A percentile compares a stretch with the other conserved stretches of the same genome.
These are phyloP conservation scores for Oreochromis tanganicae DNA, from an alignment of 2,113 vertebrate genomes.

Conservation along the genomic window DNA sequence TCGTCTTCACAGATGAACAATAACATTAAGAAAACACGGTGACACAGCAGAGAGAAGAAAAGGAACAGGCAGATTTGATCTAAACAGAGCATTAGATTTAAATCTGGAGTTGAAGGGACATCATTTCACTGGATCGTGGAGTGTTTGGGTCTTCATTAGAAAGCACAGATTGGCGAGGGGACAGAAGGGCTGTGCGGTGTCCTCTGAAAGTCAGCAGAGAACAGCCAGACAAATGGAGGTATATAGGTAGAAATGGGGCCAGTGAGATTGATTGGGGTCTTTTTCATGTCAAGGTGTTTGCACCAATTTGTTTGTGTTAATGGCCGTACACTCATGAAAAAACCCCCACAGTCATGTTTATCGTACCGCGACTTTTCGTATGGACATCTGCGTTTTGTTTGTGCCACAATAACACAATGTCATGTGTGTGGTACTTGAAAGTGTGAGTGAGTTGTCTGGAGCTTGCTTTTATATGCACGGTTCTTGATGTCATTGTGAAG, in stretches of 20 bases:
- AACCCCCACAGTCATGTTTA: not conserved
- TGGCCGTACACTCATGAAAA: not conserved
- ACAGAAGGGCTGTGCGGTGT: not conserved
- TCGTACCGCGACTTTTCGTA: not conserved
- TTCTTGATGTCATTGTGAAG: not conserved
- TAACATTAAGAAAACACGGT: not conserved
- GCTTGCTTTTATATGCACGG: not conserved
- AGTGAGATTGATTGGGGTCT: conserved; percentile 19
- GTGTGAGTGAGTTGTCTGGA: not conserved
- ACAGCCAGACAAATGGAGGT: conserved; percentile 26
- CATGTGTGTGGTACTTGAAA: not conserved
- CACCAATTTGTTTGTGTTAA: not conserved
- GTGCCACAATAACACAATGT: not conserved
- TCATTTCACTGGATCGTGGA: not conserved
- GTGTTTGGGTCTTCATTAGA: not conserved
- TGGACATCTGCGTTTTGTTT: not conserved
- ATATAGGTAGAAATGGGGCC: conserved; percentile 24
- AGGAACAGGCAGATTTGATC: not conserved
- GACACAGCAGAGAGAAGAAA: not conserved
- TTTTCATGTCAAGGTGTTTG: conserved; percentile 13
- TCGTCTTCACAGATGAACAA: conserved; percentile 6
- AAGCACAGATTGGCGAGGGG: conserved; percentile 1
- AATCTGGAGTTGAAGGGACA: not conserved
- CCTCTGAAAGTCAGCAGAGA: conserved; percentile 33
- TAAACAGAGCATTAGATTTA: not conserved